Evolutionary conservation across 2,888 invertebrate genomes (phyloP), one percentile per base, ranked within the genome.

Genomic region (Omphaloscelis lunosa): DNA sequence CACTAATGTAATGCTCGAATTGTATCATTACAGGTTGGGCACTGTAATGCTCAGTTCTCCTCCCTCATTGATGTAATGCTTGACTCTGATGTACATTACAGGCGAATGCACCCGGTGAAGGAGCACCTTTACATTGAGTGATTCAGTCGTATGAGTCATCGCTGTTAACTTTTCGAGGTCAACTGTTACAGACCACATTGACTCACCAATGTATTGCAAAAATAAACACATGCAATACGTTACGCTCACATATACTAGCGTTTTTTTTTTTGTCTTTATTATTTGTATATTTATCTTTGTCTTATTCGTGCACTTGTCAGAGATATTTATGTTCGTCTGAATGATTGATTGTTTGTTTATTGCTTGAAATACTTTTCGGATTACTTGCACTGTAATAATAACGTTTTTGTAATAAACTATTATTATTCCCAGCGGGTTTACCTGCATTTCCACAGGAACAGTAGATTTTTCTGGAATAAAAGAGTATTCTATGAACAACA

Each of bases 121-220:
- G 45, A 45, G 45, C 15, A 45, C 5, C 45, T 48, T 51, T 23
- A 51, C 23, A 9, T 51, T 23, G 85, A 85, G 86, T 93, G 93
- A 93, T 85, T 93, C 92, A 94, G 66, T 67, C 53, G 20, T n/a
- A 77, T 94, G 93, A 94, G 82, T 94, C 94, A 94, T 86, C 79
- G 83, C 73, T 79, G 75, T 79, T 71, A 70, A 76, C 53, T 65
- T 65, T 69, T n/a, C 92, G 91, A 94, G 94, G 95, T 92, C 93
- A 89, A 80, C 76, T 86, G 87, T 86, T 88, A 89, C 88, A 82
- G 75, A 75, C 79, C 67, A 79, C 77, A 56, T 91, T 94, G 94
- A 94, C 87, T 93, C 94, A 94, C 86, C 87, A 84, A 80, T 84
- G 88, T 89, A 89, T 83, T 89, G 86, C 89, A 86, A 91, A 91